Percentiles rank a stretch among this genome's conserved stretches.
phyloP scores from a whole-genome alignment of 2,888 invertebrate species.

The Vandiemenella viatica region DNA sequence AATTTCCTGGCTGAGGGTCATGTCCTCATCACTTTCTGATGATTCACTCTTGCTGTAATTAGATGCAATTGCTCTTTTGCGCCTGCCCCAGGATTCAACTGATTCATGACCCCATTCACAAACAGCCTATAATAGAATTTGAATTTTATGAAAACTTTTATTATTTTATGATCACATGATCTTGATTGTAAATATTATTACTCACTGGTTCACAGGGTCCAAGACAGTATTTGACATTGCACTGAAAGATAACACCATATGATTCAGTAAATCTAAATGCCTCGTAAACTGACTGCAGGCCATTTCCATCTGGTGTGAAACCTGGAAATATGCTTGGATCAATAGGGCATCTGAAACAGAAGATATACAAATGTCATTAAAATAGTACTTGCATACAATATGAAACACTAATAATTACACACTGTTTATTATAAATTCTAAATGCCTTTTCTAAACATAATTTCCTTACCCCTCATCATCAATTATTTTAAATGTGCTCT shows the following conservation, averaged over 20 bases:
- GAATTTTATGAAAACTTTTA: background rate
- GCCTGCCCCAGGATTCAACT: conserved; percentile 81
- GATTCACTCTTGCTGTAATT: conserved; percentile 37
- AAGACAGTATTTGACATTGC: conserved; percentile 89
- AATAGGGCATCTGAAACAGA: conserved; percentile 57
- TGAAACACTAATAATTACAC: background rate
- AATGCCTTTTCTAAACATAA: conserved; percentile 2
- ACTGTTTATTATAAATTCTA: background rate
- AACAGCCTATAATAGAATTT: conserved; percentile 45
- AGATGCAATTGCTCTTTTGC: conserved; percentile 51
- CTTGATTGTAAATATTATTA: conserved; percentile 15
- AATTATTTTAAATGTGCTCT: conserved; percentile 90
- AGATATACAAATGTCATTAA: conserved; percentile 5
- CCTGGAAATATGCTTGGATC: conserved; percentile 89
- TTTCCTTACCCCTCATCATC: conserved; percentile 71
- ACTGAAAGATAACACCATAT: conserved; percentile 92
- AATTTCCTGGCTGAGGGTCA: conserved; percentile 90
- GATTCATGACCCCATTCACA: conserved; percentile 86
- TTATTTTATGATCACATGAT: background rate
- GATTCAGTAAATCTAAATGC: conserved; percentile 92
- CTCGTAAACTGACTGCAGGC: conserved; percentile 80
- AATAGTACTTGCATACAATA: background rate
- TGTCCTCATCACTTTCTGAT: conserved; percentile 54
- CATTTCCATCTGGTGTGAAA: conserved; percentile 80
- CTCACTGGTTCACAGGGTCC: conserved; percentile 86